Evolutionary conservation across 2,797 vertebrate species (phyloP), one percentile per base, ranked within the genome.

Genomic region (Galago senegalensis): DNA sequence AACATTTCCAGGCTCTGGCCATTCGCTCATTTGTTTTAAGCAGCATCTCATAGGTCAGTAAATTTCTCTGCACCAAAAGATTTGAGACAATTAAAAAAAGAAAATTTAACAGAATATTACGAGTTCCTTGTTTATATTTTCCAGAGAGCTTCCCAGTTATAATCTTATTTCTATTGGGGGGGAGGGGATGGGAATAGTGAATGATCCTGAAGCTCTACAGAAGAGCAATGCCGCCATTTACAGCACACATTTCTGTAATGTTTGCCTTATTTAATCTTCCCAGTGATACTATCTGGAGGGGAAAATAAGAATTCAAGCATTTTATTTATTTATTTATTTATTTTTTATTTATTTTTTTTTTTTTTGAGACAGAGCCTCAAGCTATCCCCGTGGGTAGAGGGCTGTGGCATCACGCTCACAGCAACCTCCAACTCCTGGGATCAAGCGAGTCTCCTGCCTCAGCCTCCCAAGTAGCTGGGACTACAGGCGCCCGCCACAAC

Each of bases 51-150:
- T 46, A 76, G 16, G 76, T 85, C 56, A 94, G 65, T 53, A 53
- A 95, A 93, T 95, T 94, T 85, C 34, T 34, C 21, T 92, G 17
- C 34, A 70, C 90, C 29, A 82, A 85, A 96, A 87, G 53, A 92
- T 79, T 25, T 84, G 84, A 95, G 72, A 63, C 49, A 37, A 58
- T 12, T 29, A 3, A 16, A 65, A 53, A 79, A 76, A 67, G 9
- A n/a, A 76, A 58, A 77, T 20, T n/a, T 56, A 67, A 91, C 53
- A 72, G 17, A 37, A 14, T 77, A 65, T 56, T 77, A 46, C 23
- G 20, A 25, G 7, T 65, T 5, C 77, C 72, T 88, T 21, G 11
- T 58, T 85, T 84, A 12, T 83, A 84, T 92, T 94, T 89, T 70
- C 58, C 58, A 76, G 49, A 75, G 34, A 79, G 10, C 20, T 94